Conservation (phyloP, 2,888 invertebrate genomes). For the Apamea monoglypha region DNA sequence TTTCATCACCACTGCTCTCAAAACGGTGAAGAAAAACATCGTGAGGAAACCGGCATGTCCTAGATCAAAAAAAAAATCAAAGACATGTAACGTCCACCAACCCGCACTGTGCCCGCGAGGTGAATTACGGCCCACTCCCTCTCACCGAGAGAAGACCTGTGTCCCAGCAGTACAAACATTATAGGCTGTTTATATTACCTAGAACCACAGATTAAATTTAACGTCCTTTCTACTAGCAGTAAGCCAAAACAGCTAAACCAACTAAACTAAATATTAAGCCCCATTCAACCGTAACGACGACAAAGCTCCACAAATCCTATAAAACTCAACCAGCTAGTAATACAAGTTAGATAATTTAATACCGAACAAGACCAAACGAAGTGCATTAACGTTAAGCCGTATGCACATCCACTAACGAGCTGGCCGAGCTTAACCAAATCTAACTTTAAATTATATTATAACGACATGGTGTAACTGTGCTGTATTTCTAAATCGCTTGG, state of each 20-base stretch:
- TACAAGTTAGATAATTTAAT: conserved; percentile 52
- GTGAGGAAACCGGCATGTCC: neutral
- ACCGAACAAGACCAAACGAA: conserved; percentile 47
- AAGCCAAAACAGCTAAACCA: neutral
- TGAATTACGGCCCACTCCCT: neutral
- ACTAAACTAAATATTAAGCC: conserved; percentile 6
- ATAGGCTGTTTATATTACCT: no score
- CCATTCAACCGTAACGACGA: conserved; percentile 25
- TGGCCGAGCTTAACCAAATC: conserved; percentile 57
- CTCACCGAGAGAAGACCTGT: neutral
- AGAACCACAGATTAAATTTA: neutral
- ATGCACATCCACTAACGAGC: conserved; percentile 60
- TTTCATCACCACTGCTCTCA: no score
- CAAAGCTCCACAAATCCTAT: conserved; percentile 37
- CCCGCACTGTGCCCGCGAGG: neutral
- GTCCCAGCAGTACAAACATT: neutral
- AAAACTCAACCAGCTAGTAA: conserved; percentile 42
- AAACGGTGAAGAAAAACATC: neutral
- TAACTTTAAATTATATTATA: conserved; percentile 71
- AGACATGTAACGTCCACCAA: neutral
- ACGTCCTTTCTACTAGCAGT: neutral
- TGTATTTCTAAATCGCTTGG: conserved; percentile 72
- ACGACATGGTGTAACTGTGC: conserved; percentile 67
- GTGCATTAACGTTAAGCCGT: conserved; percentile 54
- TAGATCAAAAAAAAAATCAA: neutral